A percentile compares a stretch with the other conserved stretches of the same genome.
phyloP scores from a whole-genome alignment of 2,113 vertebrate species.

The Chloroceryle aenea region DNA sequence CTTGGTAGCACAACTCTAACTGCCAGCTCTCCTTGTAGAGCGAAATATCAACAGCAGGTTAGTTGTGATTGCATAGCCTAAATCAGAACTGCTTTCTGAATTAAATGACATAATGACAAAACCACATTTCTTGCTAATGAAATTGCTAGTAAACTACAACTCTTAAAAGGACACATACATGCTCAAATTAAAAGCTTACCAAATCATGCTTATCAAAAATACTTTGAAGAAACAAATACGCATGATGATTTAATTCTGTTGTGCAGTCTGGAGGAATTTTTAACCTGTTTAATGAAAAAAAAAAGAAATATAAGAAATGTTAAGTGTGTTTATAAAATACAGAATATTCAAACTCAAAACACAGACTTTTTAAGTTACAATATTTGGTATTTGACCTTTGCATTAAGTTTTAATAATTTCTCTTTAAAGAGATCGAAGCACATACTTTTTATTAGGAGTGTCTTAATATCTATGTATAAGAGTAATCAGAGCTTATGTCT shows the following conservation, averaged over 20 bases:
- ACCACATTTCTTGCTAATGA: neutral
- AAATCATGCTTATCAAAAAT: slow-evolving; percentile 99
- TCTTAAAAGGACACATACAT: neutral
- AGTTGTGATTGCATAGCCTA: neutral
- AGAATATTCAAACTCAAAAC: neutral
- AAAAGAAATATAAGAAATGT: slow-evolving; percentile 6
- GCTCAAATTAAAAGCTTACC: slow-evolving; percentile 78
- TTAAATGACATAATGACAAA: neutral
- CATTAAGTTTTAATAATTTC: neutral
- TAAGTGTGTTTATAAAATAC: neutral
- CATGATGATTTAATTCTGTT: slow-evolving; percentile 97
- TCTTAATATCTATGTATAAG: neutral
- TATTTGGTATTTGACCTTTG: neutral
- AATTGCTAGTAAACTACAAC: neutral
- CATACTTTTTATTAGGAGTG: neutral
- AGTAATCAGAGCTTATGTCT: neutral
- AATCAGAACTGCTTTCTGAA: neutral
- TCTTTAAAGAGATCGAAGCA: neutral
- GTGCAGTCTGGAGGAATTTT: slow-evolving; percentile 95
- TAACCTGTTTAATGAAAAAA: slow-evolving; percentile 79
- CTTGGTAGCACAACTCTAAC: neutral
- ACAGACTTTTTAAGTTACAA: neutral
- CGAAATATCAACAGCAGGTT: neutral
- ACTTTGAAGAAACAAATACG: slow-evolving; percentile 97
- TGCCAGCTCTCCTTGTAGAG: neutral